Conservation (phyloP, 1,140 invertebrate genomes). For the Drosophila erecta region DNA sequence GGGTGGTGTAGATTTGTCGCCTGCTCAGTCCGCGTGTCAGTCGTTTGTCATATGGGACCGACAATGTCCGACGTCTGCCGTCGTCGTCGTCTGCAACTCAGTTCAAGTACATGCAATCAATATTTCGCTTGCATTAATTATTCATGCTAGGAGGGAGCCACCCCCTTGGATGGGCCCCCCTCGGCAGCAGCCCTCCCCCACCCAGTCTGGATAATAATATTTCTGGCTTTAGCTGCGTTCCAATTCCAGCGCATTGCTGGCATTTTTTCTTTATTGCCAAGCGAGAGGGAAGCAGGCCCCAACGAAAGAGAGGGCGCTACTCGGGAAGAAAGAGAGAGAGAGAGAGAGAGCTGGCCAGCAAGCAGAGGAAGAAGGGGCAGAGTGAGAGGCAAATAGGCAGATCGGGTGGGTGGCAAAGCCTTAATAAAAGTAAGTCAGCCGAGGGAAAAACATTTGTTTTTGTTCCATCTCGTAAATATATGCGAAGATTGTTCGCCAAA, state of each 20-base stretch:
- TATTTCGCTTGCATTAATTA: slow-evolving; percentile 69
- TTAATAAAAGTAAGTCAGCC: slow-evolving; percentile 73
- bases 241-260: slow-evolving; percentile 75
- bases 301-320: slow-evolving; percentile 3
- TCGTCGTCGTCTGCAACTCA: slow-evolving; percentile 34
- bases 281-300: slow-evolving; percentile 4
- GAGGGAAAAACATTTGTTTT: slow-evolving; percentile 77
- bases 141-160: slow-evolving; percentile 41
- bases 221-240: slow-evolving; percentile 58
- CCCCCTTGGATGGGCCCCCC: not conserved
- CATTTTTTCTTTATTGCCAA: slow-evolving; percentile 69
- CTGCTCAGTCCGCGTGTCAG: slow-evolving; percentile 78
- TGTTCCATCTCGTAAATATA: slow-evolving; percentile 77
- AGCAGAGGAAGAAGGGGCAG: not conserved
- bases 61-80: slow-evolving; percentile 31
- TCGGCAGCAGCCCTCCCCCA: slow-evolving; percentile 18
- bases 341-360: not conserved
- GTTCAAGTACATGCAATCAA: slow-evolving; percentile 69
- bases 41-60: slow-evolving; percentile 69
- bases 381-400: slow-evolving; percentile 7
- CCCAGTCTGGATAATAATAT: slow-evolving; percentile 45
- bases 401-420: slow-evolving; percentile 57
- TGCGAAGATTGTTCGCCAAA: slow-evolving; percentile 54
- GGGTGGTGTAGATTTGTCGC: slow-evolving; percentile 68
- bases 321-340: not conserved